Evolutionary conservation across 2,797 vertebrate species (phyloP).

Genomic region (Podargus strigoides): DNA sequence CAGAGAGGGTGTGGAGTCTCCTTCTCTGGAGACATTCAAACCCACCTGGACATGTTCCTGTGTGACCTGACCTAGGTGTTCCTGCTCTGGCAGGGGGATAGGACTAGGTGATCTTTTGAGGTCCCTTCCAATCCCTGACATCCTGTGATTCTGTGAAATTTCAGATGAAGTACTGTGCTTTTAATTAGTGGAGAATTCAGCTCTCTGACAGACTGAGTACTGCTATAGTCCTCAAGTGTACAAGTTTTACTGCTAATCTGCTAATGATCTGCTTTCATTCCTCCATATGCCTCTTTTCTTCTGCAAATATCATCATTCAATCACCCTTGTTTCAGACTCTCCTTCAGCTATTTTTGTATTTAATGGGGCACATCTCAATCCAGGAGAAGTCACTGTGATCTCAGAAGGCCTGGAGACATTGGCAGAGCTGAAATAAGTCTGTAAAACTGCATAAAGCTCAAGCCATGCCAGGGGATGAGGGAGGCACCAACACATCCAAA

Average conservation of each 20-base stretch:
- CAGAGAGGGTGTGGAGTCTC: too few species aligned
- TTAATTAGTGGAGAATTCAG: not conserved
- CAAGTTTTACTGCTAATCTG: not conserved
- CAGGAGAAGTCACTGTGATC: not conserved
- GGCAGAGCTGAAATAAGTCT: not conserved
- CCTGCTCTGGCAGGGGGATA: too few species aligned
- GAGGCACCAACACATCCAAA: not conserved
- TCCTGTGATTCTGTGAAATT: not conserved
- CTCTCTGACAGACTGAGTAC: not conserved
- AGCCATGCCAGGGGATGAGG: not conserved
- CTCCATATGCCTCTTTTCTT: not conserved
- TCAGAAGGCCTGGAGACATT: not conserved
- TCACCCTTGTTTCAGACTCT: not conserved
- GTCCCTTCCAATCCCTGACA: too few species aligned
- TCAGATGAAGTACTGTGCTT: not conserved
- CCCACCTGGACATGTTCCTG: too few species aligned
- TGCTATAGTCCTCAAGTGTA: not conserved
- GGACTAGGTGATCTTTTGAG: too few species aligned
- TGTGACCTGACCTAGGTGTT: too few species aligned
- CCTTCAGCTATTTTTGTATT: not conserved
- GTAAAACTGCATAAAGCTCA: not conserved
- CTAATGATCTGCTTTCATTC: not conserved
- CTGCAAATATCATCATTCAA: not conserved
- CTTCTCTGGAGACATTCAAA: too few species aligned
- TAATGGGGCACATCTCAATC: not conserved